Evolutionary conservation across 2,888 invertebrate genomes (phyloP), one percentile per base, ranked within the genome.

Genomic region (Zygogramma bicolorata): DNA sequence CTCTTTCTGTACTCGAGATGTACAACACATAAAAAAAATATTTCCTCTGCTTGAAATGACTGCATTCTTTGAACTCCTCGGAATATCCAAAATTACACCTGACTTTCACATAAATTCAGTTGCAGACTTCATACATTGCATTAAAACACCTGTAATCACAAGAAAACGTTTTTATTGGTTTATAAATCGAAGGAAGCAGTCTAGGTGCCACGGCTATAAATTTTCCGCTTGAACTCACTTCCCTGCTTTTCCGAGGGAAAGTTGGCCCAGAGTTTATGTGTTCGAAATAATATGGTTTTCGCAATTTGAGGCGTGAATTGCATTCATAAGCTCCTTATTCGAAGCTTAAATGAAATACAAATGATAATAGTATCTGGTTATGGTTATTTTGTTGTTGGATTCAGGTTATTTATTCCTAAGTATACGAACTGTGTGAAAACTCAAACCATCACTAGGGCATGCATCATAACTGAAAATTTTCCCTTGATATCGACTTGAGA

Each of bases 101-200:
- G 15, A 20, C 2, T 20, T 57, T 34, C 15, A 31, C 20, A 69
- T 69, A 69, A 69, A 72, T 72, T 69, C 34, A 8, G 60, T 31
- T 68, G 58, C 59, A 60, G 72, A 69, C 69, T 73, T 46, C 69
- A 73, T 69, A 73, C 49, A 69, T 69, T 58, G 66, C 66, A 66
- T 73, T 69, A 65, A 73, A 73, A 66, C 73, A 73, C 66, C 73
- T 73, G 73, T 73, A 73, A 73, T 73, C 73, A 66, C 69, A 69
- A 73, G 73, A 66, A 73, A 73, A 62, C 66, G 69, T 73, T 73
- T 63, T 73, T 73, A 73, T 73, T 73, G 66, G 69, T 66, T 73
- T 69, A 73, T 73, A 73, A 73, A 73, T 73, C 69, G 73, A 73
- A 73, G 66, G 69, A 63, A 69, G 66, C 69, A 61, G 69, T 73